These are phyloP conservation scores for Siniperca knerii DNA, from an alignment of 2,113 vertebrate species.

Conservation along the genomic window DNA sequence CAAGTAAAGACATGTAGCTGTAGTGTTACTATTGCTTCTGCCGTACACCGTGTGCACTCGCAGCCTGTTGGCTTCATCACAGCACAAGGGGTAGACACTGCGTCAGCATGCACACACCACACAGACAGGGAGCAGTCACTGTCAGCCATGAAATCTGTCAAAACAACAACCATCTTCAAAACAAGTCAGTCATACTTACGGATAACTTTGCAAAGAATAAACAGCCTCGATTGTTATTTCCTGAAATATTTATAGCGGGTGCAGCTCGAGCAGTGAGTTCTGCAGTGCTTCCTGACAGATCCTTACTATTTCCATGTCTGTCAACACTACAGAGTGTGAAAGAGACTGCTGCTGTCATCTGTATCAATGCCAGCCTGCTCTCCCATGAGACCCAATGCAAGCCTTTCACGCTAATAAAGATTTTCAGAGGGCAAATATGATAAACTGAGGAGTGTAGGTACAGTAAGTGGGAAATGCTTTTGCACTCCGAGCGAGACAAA, in stretches of 20 bases:
- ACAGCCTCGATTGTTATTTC: conserved; percentile 72
- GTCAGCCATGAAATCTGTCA: conserved; percentile 63
- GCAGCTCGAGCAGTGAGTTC: conserved; percentile 52
- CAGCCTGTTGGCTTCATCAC: conserved; percentile 26
- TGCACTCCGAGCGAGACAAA: conserved; percentile 77
- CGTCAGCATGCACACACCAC: conserved; percentile 23
- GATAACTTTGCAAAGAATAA: conserved; percentile 70
- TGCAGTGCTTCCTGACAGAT: conserved; percentile 65
- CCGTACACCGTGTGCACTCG: neutral
- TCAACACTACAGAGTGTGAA: conserved; percentile 63
- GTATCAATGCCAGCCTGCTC: conserved; percentile 57
- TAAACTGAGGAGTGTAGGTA: conserved; percentile 75
- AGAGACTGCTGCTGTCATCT: conserved; percentile 64
- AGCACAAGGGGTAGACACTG: conserved; percentile 40
- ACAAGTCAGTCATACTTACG: conserved; percentile 73
- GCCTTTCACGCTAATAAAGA: conserved; percentile 81
- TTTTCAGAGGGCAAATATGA: conserved; percentile 79
- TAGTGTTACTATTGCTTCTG: neutral
- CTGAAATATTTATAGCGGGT: conserved; percentile 76
- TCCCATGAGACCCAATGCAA: conserved; percentile 59
- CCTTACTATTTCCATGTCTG: conserved; percentile 61
- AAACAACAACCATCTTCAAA: conserved; percentile 70
- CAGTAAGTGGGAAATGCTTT: conserved; percentile 71
- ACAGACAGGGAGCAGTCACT: conserved; percentile 55
- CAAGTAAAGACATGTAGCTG: neutral